Conservation (phyloP, 1,140 invertebrate genomes). For the Trichonephila inaurata region DNA sequence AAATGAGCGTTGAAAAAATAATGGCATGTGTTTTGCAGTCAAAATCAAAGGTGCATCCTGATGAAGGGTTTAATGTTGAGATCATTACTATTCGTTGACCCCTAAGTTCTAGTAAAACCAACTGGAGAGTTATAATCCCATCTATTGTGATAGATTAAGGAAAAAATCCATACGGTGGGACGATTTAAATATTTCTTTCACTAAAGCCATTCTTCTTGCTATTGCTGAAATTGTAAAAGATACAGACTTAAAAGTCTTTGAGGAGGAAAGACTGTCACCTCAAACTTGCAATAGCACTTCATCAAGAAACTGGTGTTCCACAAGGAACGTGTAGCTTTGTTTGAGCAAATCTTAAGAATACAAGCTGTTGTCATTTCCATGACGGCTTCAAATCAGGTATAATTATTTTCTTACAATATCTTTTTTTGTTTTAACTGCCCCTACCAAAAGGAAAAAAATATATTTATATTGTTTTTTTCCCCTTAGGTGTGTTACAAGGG, state of each 20-base stretch:
- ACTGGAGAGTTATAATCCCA: background rate
- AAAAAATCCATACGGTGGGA: background rate
- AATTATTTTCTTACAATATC: no score
- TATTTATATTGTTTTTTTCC: no score
- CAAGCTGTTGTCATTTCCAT: background rate
- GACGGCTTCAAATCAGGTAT: background rate
- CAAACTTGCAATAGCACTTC: background rate
- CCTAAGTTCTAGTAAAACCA: background rate
- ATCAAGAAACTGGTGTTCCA: background rate
- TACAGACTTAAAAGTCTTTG: background rate
- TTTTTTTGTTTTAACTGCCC: no score
- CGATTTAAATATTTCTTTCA: background rate
- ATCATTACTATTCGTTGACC: background rate
- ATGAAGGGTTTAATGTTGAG: background rate
- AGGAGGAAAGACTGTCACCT: background rate
- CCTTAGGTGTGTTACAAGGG: no score
- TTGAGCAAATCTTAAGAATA: background rate
- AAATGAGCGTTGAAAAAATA: constrained; percentile 1
- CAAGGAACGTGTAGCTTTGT: background rate
- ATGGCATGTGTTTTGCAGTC: background rate
- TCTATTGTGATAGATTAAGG: background rate
- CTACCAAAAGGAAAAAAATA: no score
- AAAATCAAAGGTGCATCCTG: background rate
- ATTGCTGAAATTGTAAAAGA: background rate
- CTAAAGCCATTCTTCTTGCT: background rate